phyloP scores from a whole-genome alignment of 2,113 vertebrate genomes.

The Vidua chalybeata region DNA sequence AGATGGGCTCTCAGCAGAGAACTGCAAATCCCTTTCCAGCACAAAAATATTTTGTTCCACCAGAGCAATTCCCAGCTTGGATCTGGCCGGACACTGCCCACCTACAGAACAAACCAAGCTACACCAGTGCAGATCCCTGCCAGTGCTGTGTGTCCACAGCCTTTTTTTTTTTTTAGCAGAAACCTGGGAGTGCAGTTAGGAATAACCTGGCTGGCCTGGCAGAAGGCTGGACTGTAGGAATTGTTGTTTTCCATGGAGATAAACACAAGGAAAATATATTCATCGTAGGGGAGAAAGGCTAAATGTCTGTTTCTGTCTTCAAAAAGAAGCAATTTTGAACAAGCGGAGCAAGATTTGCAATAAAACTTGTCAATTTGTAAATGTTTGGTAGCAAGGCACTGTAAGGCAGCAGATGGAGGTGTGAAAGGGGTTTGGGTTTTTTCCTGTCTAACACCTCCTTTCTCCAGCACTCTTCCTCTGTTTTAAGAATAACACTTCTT shows the following conservation, averaged over 20 bases:
- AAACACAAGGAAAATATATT: not conserved
- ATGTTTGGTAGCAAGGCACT: not conserved
- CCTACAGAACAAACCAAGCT: not conserved
- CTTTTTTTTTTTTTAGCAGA: not conserved
- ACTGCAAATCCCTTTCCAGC: not conserved
- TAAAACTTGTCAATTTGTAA: not conserved
- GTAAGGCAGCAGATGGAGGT: constrained; percentile 17
- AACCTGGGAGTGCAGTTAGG: not conserved
- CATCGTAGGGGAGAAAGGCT: not conserved
- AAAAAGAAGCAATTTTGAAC: not conserved
- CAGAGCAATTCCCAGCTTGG: not conserved
- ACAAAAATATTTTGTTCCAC: not conserved
- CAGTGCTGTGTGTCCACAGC: not conserved
- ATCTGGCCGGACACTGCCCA: not conserved
- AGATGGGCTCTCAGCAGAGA: not conserved
- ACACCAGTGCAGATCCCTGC: not conserved
- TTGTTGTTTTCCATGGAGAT: not conserved
- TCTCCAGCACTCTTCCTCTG: not conserved
- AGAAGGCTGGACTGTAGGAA: not conserved
- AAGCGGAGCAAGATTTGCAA: not conserved
- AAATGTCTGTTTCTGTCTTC: not conserved
- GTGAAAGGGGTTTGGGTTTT: not conserved
- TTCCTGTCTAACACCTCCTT: constrained; percentile 36
- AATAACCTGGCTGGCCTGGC: not conserved
- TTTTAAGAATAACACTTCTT: constrained; percentile 7